phyloP scores from a whole-genome alignment of 2,888 invertebrate genomes.

The Pycnomerus fuliginosus region DNA sequence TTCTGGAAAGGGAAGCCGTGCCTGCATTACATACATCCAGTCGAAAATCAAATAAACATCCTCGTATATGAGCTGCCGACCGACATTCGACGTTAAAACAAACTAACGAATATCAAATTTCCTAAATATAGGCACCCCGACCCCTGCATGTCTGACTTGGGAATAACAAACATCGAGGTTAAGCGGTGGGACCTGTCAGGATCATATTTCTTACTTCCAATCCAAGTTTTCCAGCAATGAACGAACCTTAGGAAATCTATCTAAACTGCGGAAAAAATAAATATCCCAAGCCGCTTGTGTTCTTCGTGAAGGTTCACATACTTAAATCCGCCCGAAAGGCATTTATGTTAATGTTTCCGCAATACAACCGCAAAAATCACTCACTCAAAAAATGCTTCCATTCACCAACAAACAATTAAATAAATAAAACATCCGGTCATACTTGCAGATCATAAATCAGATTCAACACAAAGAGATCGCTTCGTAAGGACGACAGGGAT shows the following conservation, averaged over 20 bases:
- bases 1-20: conserved; percentile 1
- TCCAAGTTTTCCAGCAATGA: no score
- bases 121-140: conserved; percentile 33
- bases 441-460: conserved; percentile 36
- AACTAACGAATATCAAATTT: conserved; percentile 45
- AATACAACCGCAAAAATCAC: conserved; percentile 39
- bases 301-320: no score
- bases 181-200: no score
- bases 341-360: conserved; percentile 44
- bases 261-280: no score
- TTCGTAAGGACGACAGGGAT: conserved; percentile 37
- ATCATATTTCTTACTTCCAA: no score
- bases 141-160: conserved; percentile 29
- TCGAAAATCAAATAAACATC: conserved; percentile 25
- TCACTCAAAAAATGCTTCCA: conserved; percentile 42
- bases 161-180: conserved; percentile 42
- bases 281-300: no score
- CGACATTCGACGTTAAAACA: conserved; percentile 43
- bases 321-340: conserved; percentile 23
- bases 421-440: conserved; percentile 49
- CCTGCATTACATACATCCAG: conserved; percentile 5
- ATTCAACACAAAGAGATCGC: conserved; percentile 28
- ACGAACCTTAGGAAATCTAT: no score
- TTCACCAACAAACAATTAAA: conserved; percentile 48
- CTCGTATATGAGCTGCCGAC: conserved; percentile 29